phyloP scores from a whole-genome alignment of 2,113 vertebrate species.

The Atrichornis clamosus region DNA sequence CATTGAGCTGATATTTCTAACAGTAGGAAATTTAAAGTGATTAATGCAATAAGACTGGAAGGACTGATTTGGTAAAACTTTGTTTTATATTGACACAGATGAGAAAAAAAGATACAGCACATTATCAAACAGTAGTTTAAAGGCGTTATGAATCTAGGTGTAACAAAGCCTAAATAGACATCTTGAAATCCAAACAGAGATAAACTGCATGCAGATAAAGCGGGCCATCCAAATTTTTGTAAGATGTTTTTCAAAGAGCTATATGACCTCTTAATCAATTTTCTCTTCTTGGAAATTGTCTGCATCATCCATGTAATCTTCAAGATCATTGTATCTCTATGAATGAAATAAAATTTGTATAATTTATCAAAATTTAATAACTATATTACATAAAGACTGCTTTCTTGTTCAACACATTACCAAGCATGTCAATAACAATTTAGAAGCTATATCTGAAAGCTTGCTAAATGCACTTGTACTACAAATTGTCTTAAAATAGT shows the following conservation, averaged over 20 bases:
- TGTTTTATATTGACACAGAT: background rate
- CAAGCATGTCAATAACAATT: background rate
- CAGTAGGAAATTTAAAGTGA: background rate
- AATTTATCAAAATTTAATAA: background rate
- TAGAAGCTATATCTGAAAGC: background rate
- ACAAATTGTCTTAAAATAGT: background rate
- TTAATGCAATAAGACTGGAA: background rate
- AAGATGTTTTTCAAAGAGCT: constrained; percentile 37
- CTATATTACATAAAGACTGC: background rate
- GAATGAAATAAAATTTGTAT: constrained; percentile 39
- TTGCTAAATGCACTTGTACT: background rate
- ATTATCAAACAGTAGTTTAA: background rate
- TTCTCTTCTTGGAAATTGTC: constrained; percentile 85
- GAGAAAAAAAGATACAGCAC: background rate
- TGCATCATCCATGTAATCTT: constrained; percentile 73
- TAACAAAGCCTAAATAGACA: background rate
- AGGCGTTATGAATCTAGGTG: background rate
- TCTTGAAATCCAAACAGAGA: background rate
- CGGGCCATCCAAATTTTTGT: background rate
- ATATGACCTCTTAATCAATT: constrained; percentile 63
- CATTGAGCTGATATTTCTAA: background rate
- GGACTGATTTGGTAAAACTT: background rate
- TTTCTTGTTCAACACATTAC: background rate
- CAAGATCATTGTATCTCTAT: constrained; percentile 75
- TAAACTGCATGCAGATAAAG: background rate